Percentiles rank a stretch among this genome's conserved stretches.
Conservation (phyloP, 2,888 invertebrate species). For the Notodonta ziczac region DNA sequence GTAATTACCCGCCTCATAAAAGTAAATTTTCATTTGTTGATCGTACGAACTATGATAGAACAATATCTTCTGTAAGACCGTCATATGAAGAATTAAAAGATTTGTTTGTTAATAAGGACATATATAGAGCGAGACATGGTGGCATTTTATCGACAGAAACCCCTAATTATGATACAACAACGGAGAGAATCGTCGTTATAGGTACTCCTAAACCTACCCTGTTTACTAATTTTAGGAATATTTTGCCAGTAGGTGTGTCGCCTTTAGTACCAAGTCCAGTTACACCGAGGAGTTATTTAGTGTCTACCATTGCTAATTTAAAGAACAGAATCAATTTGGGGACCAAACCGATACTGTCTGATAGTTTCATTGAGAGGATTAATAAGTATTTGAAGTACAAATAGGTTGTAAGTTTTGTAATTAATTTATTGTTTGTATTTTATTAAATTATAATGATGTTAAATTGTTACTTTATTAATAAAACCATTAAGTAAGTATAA, state of each 20-base stretch:
- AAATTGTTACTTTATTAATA: neutral
- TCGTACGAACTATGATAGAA: constrained; percentile 28
- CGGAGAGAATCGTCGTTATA: constrained; percentile 60
- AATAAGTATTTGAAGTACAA: constrained; percentile 72
- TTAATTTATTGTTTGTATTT: constrained; percentile 19
- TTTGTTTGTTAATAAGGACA: constrained; percentile 52
- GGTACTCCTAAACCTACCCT: constrained; percentile 53
- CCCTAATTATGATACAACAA: constrained; percentile 49
- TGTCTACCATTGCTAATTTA: constrained; percentile 65
- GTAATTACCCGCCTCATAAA: constrained; percentile 55
- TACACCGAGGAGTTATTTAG: constrained; percentile 57
- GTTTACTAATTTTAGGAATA: constrained; percentile 58
- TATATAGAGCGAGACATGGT: constrained; percentile 42
- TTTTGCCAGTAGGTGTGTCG: constrained; percentile 35
- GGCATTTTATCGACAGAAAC: constrained; percentile 45
- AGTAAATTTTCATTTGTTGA: constrained; percentile 57
- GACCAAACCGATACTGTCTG: constrained; percentile 61
- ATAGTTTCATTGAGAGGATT: constrained; percentile 67
- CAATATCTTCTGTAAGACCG: constrained; percentile 46
- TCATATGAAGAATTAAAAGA: constrained; percentile 59
- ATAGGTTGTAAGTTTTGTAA: constrained; percentile 34
- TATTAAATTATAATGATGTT: constrained; percentile 8
- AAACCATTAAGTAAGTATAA: too few species aligned
- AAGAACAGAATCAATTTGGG: constrained; percentile 56
- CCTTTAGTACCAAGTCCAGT: constrained; percentile 25